Percentiles rank a stretch among this genome's conserved stretches.
phyloP scores from a whole-genome alignment of 2,888 invertebrate genomes.

The Argyra leucocephala region DNA sequence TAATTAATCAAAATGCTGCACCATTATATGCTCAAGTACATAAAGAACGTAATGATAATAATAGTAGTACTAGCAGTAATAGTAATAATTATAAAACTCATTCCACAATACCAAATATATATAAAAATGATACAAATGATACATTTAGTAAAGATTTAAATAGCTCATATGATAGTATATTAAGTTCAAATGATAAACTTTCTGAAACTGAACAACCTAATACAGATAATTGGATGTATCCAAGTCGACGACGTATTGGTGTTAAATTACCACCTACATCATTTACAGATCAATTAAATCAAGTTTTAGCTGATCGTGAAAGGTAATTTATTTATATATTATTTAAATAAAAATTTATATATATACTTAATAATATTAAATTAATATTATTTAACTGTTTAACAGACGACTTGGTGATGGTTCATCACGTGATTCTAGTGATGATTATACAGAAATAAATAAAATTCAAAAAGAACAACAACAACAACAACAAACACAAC shows the following conservation, averaged over 20 bases:
- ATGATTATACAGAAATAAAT: conserved; percentile 54
- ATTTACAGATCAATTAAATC: conserved; percentile 76
- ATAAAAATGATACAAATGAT: conserved; percentile 40
- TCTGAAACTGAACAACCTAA: conserved; percentile 38
- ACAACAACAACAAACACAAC: background rate
- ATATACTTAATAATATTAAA: background rate
- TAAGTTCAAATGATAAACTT: conserved; percentile 43
- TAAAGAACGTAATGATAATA: conserved; percentile 41
- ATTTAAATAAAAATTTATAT: conserved; percentile 1
- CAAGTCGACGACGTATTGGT: conserved; percentile 41
- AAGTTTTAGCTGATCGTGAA: conserved; percentile 76
- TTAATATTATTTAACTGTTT: conserved; percentile 8
- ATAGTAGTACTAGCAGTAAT: conserved; percentile 15
- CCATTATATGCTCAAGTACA: conserved; percentile 48
- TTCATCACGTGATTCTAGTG: conserved; percentile 52
- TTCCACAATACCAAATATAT: conserved; percentile 38
- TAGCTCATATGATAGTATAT: conserved; percentile 44
- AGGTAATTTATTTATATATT: conserved; percentile 44
- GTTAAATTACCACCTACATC: conserved; percentile 61
- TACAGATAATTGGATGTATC: conserved; percentile 43
- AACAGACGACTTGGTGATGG: conserved; percentile 42
- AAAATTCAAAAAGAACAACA: conserved; percentile 39
- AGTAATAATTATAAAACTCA: conserved; percentile 21
- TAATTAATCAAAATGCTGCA: conserved; percentile 38
- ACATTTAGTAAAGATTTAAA: conserved; percentile 38